These are phyloP conservation scores for Brachyhypopomus gauderio DNA, from an alignment of 2,113 vertebrate species.

Conservation along the genomic window DNA sequence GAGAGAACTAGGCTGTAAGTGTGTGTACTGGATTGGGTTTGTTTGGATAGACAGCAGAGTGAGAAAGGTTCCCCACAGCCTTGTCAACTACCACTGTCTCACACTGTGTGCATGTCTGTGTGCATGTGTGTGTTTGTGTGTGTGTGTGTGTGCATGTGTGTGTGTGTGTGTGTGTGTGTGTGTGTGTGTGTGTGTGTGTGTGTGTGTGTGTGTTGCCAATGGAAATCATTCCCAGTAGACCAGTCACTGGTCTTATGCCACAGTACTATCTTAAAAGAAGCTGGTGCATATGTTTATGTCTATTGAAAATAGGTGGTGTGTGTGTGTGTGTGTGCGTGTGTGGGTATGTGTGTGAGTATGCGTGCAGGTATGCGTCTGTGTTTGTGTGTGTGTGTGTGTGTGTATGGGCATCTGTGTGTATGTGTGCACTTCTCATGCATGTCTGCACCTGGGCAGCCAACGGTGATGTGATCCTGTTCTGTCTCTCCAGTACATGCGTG, in stretches of 20 bases:
- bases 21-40: neutral
- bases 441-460: too few relatives aligned
- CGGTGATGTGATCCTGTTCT: neutral
- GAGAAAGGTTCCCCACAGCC: constrained; percentile 5
- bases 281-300: too few relatives aligned
- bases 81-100: neutral
- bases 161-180: neutral
- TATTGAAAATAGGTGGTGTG: too few relatives aligned
- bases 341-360: too few relatives aligned
- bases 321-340: too few relatives aligned
- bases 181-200: constrained; percentile 6
- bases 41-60: neutral
- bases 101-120: neutral
- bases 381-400: too few relatives aligned
- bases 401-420: too few relatives aligned
- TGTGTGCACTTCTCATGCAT: too few relatives aligned
- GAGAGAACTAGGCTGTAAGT: neutral
- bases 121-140: constrained; percentile 1
- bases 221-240: neutral
- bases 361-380: too few relatives aligned
- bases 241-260: too few relatives aligned
- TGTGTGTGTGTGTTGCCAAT: neutral
- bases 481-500: neutral
- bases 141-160: neutral
- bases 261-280: too few relatives aligned